Base-by-base conservation (phyloP, 1,140 invertebrate genomes). In the Drosophila arawakana region DNA sequence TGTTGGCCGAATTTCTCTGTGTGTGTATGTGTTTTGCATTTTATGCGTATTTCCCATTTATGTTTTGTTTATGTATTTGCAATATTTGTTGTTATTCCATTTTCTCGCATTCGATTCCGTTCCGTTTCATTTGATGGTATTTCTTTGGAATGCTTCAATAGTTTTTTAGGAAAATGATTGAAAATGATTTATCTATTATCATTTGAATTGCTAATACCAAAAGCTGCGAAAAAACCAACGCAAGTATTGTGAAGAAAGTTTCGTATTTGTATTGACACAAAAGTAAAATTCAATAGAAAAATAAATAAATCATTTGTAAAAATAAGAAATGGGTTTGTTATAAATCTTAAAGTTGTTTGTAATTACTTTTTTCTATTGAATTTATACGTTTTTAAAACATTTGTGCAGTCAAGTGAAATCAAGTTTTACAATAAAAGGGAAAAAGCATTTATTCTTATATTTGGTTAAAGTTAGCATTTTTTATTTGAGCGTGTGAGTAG, bases 161-260 rank as follows among this genome's bases (percentile, higher is more conserved):
- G 37, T 67, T 54, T 67, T 25, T 44, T 34, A 34, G 60, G 8
- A 37, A 60, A 60, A 55, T 73, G 55, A 73, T 54, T 73, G 37
- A 67, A 58, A 63, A 73, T 67, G 15, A 73, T 73, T 54, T 60
- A 59, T 65, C 47, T 54, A 10, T 63, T 41, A 41, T 21, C 50
- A 55, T 55, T 55, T 65, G 50, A 34, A 65, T 65, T 65, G 61
- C 47, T 52, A 52, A 63, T 54, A 18, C 21, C 10, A 7, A 39
- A 41, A n/a, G 15, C 10, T 9, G 35, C 18, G 35, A 9, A 41
- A 39, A 44, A 2, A 43, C 9, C 21, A 30, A 30, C n/a, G 8
- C 11, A 55, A 55, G 18, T n/a, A 25, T 15, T 35, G 21, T 41
- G 6, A 55, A 39, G 13, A 21, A 37, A 39, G 34, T 55, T 30